Percentiles rank a stretch among this genome's conserved stretches.
Evolutionary conservation across 2,888 invertebrate genomes (phyloP).

Genomic region (Nezara viridula): DNA sequence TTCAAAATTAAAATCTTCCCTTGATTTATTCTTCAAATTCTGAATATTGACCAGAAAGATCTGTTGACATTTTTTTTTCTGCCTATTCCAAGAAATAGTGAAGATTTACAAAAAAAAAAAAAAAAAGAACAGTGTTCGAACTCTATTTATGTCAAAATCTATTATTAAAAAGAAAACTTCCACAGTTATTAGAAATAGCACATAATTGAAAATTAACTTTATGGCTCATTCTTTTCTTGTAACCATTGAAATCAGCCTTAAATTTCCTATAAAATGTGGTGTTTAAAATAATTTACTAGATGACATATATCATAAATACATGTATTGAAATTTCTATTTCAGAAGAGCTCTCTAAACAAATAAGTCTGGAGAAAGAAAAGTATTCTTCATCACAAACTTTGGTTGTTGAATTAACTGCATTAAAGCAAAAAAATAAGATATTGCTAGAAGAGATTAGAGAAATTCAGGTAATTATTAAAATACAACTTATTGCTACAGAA

Average conservation of each 20-base stretch:
- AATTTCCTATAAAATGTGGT: background rate
- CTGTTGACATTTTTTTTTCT: too few species aligned
- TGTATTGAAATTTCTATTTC: background rate
- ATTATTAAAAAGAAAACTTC: background rate
- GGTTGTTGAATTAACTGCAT: slow-evolving; percentile 32
- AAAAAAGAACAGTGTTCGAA: too few species aligned
- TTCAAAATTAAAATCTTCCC: too few species aligned
- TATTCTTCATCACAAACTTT: slow-evolving; percentile 29
- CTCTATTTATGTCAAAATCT: too few species aligned
- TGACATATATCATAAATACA: background rate
- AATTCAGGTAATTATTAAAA: slow-evolving; percentile 35
- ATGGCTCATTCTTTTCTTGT: background rate
- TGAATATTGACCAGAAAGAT: too few species aligned
- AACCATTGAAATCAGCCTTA: background rate
- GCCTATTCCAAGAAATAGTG: too few species aligned
- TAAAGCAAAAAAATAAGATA: slow-evolving; percentile 51
- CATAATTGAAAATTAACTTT: background rate
- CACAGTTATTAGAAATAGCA: background rate
- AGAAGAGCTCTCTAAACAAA: slow-evolving; percentile 52
- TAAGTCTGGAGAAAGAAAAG: slow-evolving; percentile 42
- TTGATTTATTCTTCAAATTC: too few species aligned
- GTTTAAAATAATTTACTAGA: background rate
- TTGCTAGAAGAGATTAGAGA: slow-evolving; percentile 51
- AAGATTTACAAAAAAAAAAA: too few species aligned
- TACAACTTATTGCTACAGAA: background rate